phyloP scores from a whole-genome alignment of 1,140 invertebrate species.

The Harlomillsia oculata region DNA sequence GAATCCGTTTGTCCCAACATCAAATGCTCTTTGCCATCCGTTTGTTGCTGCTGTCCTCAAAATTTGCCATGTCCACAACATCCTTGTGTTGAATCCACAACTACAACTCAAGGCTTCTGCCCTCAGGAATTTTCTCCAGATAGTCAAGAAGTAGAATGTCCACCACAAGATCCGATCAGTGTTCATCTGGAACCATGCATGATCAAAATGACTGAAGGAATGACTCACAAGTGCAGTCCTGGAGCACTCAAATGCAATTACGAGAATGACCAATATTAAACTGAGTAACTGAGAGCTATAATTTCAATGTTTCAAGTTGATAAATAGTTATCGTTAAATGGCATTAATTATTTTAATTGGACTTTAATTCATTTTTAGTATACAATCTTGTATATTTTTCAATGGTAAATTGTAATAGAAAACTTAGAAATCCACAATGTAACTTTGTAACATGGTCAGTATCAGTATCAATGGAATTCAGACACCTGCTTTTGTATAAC shows the following conservation, averaged over 20 bases:
- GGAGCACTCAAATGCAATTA: constrained; percentile 24
- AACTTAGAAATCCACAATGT: too few relatives aligned
- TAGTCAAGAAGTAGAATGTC: constrained; percentile 11
- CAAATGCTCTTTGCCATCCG: constrained; percentile 27
- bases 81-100: background rate
- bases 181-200: constrained; percentile 25
- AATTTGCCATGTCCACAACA: constrained; percentile 23
- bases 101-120: constrained; percentile 6
- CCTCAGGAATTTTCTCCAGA: constrained; percentile 16
- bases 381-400: too few relatives aligned
- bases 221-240: constrained; percentile 27
- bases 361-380: too few relatives aligned
- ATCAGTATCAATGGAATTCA: too few relatives aligned
- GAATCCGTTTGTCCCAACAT: constrained; percentile 32
- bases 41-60: constrained; percentile 25
- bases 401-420: too few relatives aligned
- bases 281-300: too few relatives aligned
- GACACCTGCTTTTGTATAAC: too few relatives aligned
- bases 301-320: too few relatives aligned
- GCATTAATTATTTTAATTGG: too few relatives aligned
- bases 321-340: too few relatives aligned
- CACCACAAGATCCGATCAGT: constrained; percentile 26
- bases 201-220: constrained; percentile 19
- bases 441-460: too few relatives aligned
- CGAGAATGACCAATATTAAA: background rate